Base-by-base conservation (phyloP, 2,888 invertebrate genomes). In the Xylota segnis region DNA sequence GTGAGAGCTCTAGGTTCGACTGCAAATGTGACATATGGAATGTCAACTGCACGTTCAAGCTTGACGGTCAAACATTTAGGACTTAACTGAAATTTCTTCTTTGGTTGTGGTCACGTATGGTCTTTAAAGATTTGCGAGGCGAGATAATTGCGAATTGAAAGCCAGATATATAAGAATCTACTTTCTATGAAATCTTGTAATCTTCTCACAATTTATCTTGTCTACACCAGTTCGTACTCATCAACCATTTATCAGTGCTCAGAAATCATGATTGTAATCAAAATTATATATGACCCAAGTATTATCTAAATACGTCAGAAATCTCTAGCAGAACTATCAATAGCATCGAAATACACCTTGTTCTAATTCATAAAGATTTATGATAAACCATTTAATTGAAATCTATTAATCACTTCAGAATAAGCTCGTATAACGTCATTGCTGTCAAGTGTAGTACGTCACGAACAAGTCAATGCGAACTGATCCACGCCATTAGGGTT, bases 361-460 rank as follows among this genome's bases (percentile, higher is more conserved):
- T 10, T 16, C 56, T 10, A 32, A 32, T 32, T 56, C 29, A 9
- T 10, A 56, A 16, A 56, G 56, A 56, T 56, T 56, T 56, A 32
- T 16, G 56, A 54, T 54, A 54, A 54, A 54, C n/a, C 29, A 32
- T 29, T 54, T 14, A 54, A 29, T n/a, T 29, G 54, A 54, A 54
- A 54, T 52, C 29, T 29, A 54, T 6, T 54, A n/a, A 54, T 54
- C 6, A 54, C 10, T 29, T 54, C 29, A 2, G 7, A 29, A 32
- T 54, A 2, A 54, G 12, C 10, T 50, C 10, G 2, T n/a, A 27
- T 18, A 40, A 40, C 59, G 59, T 59, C 59, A 59, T 40, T 59
- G 12, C 40, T 40, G n/a, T 12, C 40, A 40, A 59, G 23, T n/a
- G n/a, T n/a, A n/a, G n/a, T 59, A 59, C 29, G 59, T 59, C 59